Base-by-base conservation (phyloP, 2,113 vertebrate genomes). In the Colius striatus region DNA sequence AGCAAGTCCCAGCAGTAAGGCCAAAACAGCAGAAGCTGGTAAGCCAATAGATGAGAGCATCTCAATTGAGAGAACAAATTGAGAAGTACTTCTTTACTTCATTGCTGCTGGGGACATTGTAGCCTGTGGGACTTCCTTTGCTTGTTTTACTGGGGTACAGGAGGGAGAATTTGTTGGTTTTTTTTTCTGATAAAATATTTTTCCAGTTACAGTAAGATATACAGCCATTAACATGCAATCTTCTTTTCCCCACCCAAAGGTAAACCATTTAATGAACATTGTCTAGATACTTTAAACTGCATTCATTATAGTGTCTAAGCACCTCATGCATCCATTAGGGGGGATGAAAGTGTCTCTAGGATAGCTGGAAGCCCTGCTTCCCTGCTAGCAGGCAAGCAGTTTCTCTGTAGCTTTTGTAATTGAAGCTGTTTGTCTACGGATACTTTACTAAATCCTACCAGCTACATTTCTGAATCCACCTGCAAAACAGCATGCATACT, bases 211-310 rank as follows among this genome's bases (percentile, higher is more conserved):
- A 92, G 79, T 77, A 92, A 94, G 73, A 88, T 78, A 96, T 9
- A 93, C 34, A 95, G 92, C 53, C 88, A 84, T 84, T 81, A 88
- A 90, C 93, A 95, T 95, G 90, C 90, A 88, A 91, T 68, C 71
- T 75, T 92, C 89, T 62, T 90, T 78, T 6, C 21, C 38, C n/a
- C 63, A 84, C 63, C 54, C 50, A 55, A 81, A 87, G 77, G 66
- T 57, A 92, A 91, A 83, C 23, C 51, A 70, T 74, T 85, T 67
- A 91, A 55, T 83, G 91, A 90, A 86, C 36, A 67, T 19, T 72
- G 73, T 57, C 89, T 92, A 94, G 77, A 29, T 87, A 97, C 67
- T 94, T 94, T 63, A 94, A 94, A 89, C 81, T 91, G 90, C 85
- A 93, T 94, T 88, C 75, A 41, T 88, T 62, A 74, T 1, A 66